Percentiles rank a stretch among this genome's conserved stretches.
Conservation (phyloP, 2,888 invertebrate genomes). For the Apoderus coryli region DNA sequence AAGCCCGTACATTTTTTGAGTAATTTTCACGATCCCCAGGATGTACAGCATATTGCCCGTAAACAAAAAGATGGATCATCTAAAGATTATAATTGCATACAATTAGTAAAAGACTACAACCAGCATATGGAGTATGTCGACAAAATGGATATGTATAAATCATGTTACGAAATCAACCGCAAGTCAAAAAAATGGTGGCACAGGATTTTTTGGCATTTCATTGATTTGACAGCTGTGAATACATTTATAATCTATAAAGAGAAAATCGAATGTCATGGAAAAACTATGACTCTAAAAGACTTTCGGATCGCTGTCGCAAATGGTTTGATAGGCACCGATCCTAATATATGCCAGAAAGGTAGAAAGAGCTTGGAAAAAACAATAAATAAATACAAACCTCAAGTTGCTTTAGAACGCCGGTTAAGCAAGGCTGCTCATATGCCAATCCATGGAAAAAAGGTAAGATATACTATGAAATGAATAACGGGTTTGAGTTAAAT, state of each 20-base stretch:
- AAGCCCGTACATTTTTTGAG: slow-evolving; percentile 1
- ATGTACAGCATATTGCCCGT: slow-evolving; percentile 1
- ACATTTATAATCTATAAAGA: neutral
- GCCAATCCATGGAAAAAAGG: neutral
- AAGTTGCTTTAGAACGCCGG: slow-evolving; percentile 1
- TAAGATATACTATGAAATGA: too few relatives aligned
- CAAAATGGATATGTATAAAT: slow-evolving; percentile 20
- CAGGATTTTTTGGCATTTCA: too few relatives aligned
- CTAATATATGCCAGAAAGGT: neutral
- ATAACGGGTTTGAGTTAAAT: too few relatives aligned
- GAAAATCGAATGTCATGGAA: neutral
- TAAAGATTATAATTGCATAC: slow-evolving; percentile 1
- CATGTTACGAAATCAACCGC: slow-evolving; percentile 19
- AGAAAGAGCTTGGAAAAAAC: neutral
- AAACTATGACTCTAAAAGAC: neutral
- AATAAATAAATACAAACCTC: slow-evolving; percentile 1
- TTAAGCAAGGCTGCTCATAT: slow-evolving; percentile 1
- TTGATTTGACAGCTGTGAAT: slow-evolving; percentile 22
- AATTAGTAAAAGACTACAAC: slow-evolving; percentile 20
- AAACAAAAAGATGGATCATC: slow-evolving; percentile 8
- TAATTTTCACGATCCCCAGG: neutral
- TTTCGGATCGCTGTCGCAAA: slow-evolving; percentile 2
- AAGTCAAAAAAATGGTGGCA: slow-evolving; percentile 24
- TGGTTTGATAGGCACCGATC: slow-evolving; percentile 1
- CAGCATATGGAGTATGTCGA: slow-evolving; percentile 21